These are phyloP conservation scores for Erebia epiphron DNA, from an alignment of 2,888 invertebrate genomes.

Conservation along the genomic window DNA sequence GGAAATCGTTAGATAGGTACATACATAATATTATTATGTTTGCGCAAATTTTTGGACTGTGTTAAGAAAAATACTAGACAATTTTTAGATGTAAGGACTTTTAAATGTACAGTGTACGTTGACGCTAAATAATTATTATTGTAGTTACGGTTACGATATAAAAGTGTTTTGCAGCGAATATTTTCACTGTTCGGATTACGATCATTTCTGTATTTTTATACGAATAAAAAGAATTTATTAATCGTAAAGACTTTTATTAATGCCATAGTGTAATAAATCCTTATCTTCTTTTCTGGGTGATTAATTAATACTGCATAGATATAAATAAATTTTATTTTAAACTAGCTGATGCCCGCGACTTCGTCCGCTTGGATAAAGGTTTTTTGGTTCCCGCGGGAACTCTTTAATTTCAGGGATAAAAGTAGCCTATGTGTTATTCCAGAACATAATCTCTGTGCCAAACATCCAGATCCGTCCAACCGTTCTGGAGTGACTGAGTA, in stretches of 20 bases:
- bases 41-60: background rate
- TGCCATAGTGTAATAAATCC: background rate
- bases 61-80: background rate
- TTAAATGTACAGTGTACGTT: too few species aligned
- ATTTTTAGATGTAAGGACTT: background rate
- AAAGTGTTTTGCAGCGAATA: background rate
- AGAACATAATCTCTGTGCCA: too few species aligned
- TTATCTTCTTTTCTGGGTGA: background rate
- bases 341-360: too few species aligned
- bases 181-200: background rate
- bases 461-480: too few species aligned
- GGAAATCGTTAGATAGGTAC: too few species aligned
- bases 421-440: too few species aligned
- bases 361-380: too few species aligned
- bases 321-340: background rate
- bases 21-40: too few species aligned
- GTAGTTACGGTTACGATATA: background rate
- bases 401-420: too few species aligned
- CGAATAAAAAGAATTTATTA: conserved; percentile 16
- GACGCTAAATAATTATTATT: background rate
- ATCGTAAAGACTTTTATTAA: background rate
- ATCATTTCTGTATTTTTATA: conserved; percentile 18
- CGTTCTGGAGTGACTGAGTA: too few species aligned
- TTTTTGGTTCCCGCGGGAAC: too few species aligned
- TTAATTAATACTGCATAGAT: background rate